phyloP scores from a whole-genome alignment of 2,113 vertebrate genomes.

The Prietella phreatophila region DNA sequence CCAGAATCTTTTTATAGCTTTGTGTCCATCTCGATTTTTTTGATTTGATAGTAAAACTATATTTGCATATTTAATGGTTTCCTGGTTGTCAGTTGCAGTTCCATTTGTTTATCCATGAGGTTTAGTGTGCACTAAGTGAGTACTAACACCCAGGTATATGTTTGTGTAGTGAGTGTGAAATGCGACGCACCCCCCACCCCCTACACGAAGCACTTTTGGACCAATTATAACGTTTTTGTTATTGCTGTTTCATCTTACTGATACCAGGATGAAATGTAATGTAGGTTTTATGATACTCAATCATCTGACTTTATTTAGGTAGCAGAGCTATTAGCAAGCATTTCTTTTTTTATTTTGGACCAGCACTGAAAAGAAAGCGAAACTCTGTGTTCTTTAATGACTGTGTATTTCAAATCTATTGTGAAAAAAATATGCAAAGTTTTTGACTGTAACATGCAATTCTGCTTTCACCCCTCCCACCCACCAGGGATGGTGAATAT shows the following conservation, averaged over 20 bases:
- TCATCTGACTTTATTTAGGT: not conserved
- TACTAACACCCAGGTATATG: conserved; percentile 21
- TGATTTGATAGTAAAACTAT: not conserved
- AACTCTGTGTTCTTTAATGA: not conserved
- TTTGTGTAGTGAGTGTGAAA: conserved; percentile 20
- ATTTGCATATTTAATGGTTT: conserved; percentile 32
- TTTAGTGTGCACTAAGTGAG: conserved; percentile 18
- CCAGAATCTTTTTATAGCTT: not conserved
- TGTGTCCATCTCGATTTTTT: not conserved
- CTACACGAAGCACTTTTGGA: conserved; percentile 46
- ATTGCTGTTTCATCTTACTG: not conserved
- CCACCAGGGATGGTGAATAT: not conserved
- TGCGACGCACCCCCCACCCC: not conserved
- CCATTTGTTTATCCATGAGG: conserved; percentile 25
- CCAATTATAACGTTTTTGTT: conserved; percentile 9
- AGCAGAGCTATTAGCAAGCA: not conserved
- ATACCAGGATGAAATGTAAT: not conserved
- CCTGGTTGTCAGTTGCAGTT: conserved; percentile 9
- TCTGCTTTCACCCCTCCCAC: not conserved
- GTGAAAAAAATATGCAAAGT: not conserved
- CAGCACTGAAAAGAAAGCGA: not conserved
- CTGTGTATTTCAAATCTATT: not conserved
- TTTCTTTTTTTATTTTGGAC: not conserved
- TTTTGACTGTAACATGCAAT: not conserved
- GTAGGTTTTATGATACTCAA: not conserved